Base-by-base conservation (phyloP, 2,113 vertebrate genomes). In the Zeus faber region DNA sequence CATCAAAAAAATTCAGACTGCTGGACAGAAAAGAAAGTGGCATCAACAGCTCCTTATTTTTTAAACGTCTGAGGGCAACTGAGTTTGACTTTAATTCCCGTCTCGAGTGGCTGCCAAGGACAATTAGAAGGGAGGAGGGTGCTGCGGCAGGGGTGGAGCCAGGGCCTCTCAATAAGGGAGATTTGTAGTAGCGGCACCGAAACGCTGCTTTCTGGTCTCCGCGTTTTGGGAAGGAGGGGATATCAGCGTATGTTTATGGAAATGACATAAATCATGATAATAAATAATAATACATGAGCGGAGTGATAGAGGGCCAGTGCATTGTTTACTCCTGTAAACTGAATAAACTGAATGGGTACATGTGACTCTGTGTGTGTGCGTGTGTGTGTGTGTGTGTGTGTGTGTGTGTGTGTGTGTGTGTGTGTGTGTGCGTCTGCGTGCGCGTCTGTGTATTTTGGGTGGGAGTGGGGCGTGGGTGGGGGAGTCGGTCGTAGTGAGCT, bases 31-130 rank as follows among this genome's bases (percentile, higher is more conserved):
- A 14, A 37, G n/a, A 37, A 9, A 14, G 9, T 50, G 31, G 50
- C 17, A 60, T 68, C 62, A 59, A 61, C 59, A 70, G 55, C 43
- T 65, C 51, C 60, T 59, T 52, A 39, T 58, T 55, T 74, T 54
- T 43, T 58, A 54, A 71, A 62, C 24, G 53, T 66, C 55, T 39
- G 14, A 62, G 39, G 49, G 27, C 43, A 53, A 45, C 21, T 49
- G 46, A 58, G 21, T 44, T 47, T 58, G 46, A 74, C 60, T 62
- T 56, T 46, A 29, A 37, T 65, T 54, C 26, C 37, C 4, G 1
- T 62, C 31, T 51, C 49, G 59, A 23, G 14, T 20, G 16, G 54
- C 29, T 56, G 58, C 46, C 62, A 67, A 43, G 41, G 49, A 37
- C 62, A 54, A 9, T 70, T 65, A 68, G 56, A 37, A 39, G 20